These are phyloP conservation scores for Melieria crassipennis DNA, from an alignment of 2,888 invertebrate genomes.

Conservation along the genomic window DNA sequence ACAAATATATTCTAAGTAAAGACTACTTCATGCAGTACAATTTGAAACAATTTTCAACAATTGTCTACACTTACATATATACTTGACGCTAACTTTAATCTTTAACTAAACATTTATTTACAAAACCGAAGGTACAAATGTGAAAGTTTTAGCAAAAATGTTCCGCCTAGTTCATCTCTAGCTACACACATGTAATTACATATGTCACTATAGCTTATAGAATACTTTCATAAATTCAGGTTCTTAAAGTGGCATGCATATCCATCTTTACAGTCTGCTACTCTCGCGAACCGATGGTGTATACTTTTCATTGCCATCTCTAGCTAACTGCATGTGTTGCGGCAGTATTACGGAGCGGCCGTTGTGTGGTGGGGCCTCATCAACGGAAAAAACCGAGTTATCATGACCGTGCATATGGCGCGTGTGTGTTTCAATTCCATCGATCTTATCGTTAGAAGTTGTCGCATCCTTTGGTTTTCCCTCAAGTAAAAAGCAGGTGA, in stretches of 20 bases:
- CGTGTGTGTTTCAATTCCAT: slow-evolving; percentile 47
- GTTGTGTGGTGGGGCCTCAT: slow-evolving; percentile 57
- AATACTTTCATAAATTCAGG: no score
- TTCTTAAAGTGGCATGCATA: background rate
- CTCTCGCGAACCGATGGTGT: slow-evolving; percentile 55
- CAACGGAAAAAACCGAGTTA: slow-evolving; percentile 62
- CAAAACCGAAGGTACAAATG: no score
- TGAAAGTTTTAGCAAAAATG: no score
- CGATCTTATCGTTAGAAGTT: slow-evolving; percentile 42
- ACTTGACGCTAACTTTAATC: no score
- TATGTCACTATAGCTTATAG: no score
- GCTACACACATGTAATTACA: no score
- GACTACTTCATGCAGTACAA: no score
- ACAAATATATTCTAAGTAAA: no score
- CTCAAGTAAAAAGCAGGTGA: slow-evolving; percentile 84
- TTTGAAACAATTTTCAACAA: no score
- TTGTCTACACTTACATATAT: no score
- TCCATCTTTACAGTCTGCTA: slow-evolving; percentile 56
- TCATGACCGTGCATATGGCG: slow-evolving; percentile 63
- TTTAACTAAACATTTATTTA: no score
- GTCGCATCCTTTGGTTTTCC: slow-evolving; percentile 62
- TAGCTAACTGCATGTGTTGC: slow-evolving; percentile 55
- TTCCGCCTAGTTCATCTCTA: no score
- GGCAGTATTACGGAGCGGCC: slow-evolving; percentile 58
- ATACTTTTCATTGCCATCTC: slow-evolving; percentile 53